Evolutionary conservation across 2,113 vertebrate species (phyloP), one percentile per base, ranked within the genome.

Genomic region (Scortum barcoo): DNA sequence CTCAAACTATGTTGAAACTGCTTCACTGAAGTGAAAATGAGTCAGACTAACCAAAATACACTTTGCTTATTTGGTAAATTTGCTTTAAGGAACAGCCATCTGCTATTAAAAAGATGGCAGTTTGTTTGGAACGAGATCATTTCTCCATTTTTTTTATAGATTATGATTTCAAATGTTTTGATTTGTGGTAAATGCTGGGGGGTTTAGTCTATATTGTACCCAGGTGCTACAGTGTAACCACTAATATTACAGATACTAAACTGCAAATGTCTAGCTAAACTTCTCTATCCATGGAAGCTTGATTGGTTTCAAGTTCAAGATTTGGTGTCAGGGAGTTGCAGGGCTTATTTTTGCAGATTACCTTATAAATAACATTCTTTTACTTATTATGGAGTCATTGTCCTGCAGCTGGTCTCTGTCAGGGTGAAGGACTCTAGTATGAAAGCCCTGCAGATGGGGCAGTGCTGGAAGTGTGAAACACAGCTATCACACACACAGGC

Each of bases 401-500:
- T 4, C 68, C 13, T 26, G 58, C 30, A n/a, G 66, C 19, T n/a
- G 42, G 33, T 20, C 20, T 51, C 22, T 46, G 90, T 88, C 16
- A 99, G 94, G 1, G 95, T 89, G 24, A 99, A 99, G 14, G 97
- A 97, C 80, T 99, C 97, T 5, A 94, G 89, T 17, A 99, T 95
- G 24, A 97, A 97, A 24, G 97, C 96, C 51, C 98, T 94, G 89
- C 98, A 99, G 93, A 99, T 97, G 0, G 98, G 98, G 72, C 98
- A 99, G 91, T 97, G 97, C 81, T 97, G 97, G 73, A 99, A 97
- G 57, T 94, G 96, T 1, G 84, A 88, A 33, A 97, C 80, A 5
- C 98, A 99, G 78, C 93, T 91, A 10, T 99, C 94, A 0, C 98
- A 99, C 70, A 99, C 91, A 79, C 98, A 99, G 0, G 97, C 89